These are phyloP conservation scores for Zaprionus tsacasi DNA, from an alignment of 1,140 invertebrate genomes.

Conservation along the genomic window DNA sequence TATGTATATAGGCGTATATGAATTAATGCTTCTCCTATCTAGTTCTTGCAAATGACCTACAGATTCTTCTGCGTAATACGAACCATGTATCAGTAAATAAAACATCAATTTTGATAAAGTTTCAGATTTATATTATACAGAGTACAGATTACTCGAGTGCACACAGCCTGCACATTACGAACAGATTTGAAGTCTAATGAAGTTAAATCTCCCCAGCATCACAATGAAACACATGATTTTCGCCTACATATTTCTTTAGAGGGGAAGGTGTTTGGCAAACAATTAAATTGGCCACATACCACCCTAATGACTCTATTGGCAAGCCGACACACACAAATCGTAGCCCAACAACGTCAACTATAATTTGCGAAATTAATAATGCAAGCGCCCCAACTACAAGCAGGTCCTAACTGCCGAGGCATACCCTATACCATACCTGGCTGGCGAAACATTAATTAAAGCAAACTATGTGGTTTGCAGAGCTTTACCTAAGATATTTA, in stretches of 20 bases:
- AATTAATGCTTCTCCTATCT: not conserved
- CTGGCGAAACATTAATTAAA: not conserved
- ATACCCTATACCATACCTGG: not conserved
- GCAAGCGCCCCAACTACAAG: not conserved
- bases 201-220: not conserved
- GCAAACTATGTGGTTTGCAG: not conserved
- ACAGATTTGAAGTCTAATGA: not conserved
- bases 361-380: slow-evolving; percentile 7
- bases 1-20: no score
- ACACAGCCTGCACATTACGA: not conserved
- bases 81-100: slow-evolving; percentile 52
- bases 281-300: not conserved
- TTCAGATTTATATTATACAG: not conserved
- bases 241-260: not conserved
- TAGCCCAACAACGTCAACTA: not conserved
- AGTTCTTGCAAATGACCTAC: slow-evolving; percentile 52
- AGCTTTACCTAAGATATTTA: not conserved
- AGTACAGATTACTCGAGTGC: not conserved
- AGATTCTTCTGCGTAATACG: slow-evolving; percentile 53
- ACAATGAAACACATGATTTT: not conserved
- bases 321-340: not conserved
- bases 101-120: not conserved
- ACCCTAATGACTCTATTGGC: slow-evolving; percentile 6
- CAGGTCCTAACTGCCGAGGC: not conserved
- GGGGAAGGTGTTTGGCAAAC: not conserved